A percentile compares a stretch with the other conserved stretches of the same genome.
These are phyloP conservation scores for Diabrotica undecimpunctata DNA, from an alignment of 1,140 invertebrate genomes.

Conservation along the genomic window DNA sequence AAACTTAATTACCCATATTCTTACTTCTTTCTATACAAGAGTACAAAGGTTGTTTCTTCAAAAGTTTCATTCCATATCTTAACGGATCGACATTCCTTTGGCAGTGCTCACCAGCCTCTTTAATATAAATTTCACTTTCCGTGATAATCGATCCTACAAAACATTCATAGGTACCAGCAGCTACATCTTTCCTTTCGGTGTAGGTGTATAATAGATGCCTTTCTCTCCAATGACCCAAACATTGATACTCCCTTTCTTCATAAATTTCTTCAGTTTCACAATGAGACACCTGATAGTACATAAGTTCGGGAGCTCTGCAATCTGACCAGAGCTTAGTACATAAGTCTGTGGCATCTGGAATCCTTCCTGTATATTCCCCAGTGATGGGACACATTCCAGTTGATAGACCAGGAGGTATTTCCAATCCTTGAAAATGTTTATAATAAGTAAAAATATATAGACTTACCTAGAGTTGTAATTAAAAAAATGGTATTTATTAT, in stretches of 20 bases:
- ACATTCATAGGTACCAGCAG: constrained; percentile 62
- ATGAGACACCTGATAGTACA: constrained; percentile 69
- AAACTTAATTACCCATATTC: not conserved
- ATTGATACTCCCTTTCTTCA: constrained; percentile 68
- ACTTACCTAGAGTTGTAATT: not conserved
- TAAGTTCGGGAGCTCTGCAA: constrained; percentile 65
- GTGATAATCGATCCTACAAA: constrained; percentile 67
- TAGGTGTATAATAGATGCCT: constrained; percentile 65
- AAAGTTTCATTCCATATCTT: constrained; percentile 62
- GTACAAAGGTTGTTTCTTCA: constrained; percentile 32
- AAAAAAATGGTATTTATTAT: no score
- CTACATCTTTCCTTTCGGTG: constrained; percentile 62
- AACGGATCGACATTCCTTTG: constrained; percentile 61
- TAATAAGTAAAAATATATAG: not conserved
- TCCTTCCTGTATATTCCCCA: constrained; percentile 64
- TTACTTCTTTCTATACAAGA: constrained; percentile 27
- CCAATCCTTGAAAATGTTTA: constrained; percentile 48
- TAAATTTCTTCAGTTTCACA: constrained; percentile 61
- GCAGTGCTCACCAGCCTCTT: constrained; percentile 69
- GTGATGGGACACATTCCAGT: constrained; percentile 62
- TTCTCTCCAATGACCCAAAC: constrained; percentile 69
- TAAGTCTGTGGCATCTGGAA: constrained; percentile 62
- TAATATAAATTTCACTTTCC: constrained; percentile 58
- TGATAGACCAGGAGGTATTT: constrained; percentile 44
- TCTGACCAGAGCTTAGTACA: constrained; percentile 72